phyloP scores from a whole-genome alignment of 2,113 vertebrate genomes.

The Sinocyclocheilus anshuiensis region DNA sequence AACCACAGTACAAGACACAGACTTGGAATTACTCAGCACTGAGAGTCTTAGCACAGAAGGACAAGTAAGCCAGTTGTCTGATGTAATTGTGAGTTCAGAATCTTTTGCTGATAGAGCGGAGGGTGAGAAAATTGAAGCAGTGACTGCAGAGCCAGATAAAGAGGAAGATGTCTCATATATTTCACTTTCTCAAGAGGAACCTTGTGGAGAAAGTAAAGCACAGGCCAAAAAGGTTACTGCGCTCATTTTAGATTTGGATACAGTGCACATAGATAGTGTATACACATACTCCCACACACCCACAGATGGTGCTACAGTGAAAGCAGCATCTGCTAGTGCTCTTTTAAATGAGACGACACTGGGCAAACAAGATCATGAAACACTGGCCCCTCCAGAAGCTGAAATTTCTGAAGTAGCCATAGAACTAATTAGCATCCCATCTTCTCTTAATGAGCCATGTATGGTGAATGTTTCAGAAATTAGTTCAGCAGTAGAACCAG shows the following conservation, averaged over 20 bases:
- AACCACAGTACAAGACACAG: neutral
- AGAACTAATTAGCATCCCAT: neutral
- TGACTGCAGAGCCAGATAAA: neutral
- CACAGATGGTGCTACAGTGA: conserved; percentile 10
- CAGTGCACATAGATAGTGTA: conserved; percentile 30
- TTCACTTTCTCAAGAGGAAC: neutral
- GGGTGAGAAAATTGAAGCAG: neutral
- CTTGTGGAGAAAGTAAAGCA: neutral
- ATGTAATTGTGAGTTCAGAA: neutral
- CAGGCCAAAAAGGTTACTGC: conserved; percentile 54
- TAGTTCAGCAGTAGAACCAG: conserved; percentile 12
- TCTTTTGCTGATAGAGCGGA: neutral
- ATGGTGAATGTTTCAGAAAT: neutral
- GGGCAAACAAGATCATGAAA: neutral
- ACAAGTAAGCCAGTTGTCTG: neutral
- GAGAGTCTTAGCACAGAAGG: neutral
- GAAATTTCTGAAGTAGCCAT: neutral
- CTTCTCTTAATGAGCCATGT: conserved; percentile 4
- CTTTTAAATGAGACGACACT: conserved; percentile 8
- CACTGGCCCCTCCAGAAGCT: neutral
- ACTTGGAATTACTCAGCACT: neutral
- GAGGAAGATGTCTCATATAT: neutral
- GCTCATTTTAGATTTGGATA: conserved; percentile 56
- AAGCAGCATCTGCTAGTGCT: neutral
- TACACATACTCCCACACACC: conserved; percentile 1